Base-by-base conservation (phyloP, 2,113 vertebrate species). In the Salvelinus sp. region DNA sequence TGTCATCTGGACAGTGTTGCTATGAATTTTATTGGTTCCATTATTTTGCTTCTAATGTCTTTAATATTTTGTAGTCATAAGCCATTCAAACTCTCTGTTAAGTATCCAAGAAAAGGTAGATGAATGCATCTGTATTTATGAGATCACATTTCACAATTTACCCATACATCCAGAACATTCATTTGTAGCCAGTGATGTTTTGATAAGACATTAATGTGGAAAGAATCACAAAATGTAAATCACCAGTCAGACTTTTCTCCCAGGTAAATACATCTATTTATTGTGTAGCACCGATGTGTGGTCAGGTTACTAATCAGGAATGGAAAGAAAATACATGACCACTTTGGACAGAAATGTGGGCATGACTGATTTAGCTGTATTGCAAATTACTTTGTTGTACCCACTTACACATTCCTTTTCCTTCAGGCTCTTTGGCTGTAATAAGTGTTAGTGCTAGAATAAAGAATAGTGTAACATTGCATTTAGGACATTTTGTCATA, bases 291-390 rank as follows among this genome's bases (percentile, higher is more conserved):
- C 2, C 58, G 67, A 79, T 79, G 63, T 66, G 72, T 1, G 63
- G 70, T 72, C 70, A 73, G 1, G 18, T 77, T 81, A 75, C 47
- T 47, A 69, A 38, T 69, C 25, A 57, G 27, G 47, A 77, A 81
- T 60, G 47, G 28, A 68, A 16, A 72, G 44, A 71, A 6, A 66
- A 50, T 3, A 9, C 38, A 44, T 44, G 9, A 9, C 38, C 38
- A 12, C 38, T 44, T 44, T 44, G 38, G 38, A 44, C 38, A 44
- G 38, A 44, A 9, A 44, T 10, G 62, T 63, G 73, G 80, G 73
- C 67, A 54, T 74, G 70, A 73, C n/a, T 64, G 2, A 10, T 44
- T 44, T 44, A 44, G 38, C 38, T 44, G 9, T 44, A 44, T 44
- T 44, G 38, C 9, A 44, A 44, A 44, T 44, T 9, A 44, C 38